Evolutionary conservation across 1,140 invertebrate genomes (phyloP).

Genomic region (Drosophila erecta): DNA sequence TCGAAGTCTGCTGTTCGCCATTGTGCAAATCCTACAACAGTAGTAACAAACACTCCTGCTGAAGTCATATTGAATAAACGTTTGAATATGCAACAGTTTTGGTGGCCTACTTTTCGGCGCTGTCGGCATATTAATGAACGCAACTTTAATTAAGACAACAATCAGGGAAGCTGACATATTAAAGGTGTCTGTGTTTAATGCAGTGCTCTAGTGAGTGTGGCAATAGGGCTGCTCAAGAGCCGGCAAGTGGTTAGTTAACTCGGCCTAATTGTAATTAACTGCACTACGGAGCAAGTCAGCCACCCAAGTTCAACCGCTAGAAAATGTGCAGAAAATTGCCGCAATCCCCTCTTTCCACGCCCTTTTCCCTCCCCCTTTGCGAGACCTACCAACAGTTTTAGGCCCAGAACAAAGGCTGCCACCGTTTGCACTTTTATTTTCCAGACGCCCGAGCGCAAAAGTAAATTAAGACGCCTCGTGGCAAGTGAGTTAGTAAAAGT

Average conservation of each 20-base stretch:
- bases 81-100: conserved; percentile 79
- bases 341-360: conserved; percentile 30
- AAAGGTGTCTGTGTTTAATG: conserved; percentile 35
- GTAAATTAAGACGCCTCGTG: conserved; percentile 73
- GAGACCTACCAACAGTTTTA: conserved; percentile 35
- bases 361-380: not conserved
- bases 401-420: conserved; percentile 51
- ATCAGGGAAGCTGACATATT: conserved; percentile 46
- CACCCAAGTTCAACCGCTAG: conserved; percentile 70
- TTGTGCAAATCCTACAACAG: conserved; percentile 39
- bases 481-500: conserved; percentile 67
- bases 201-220: not conserved
- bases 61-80: conserved; percentile 64
- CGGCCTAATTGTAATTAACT: conserved; percentile 85
- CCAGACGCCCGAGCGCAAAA: conserved; percentile 73
- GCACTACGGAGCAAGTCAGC: conserved; percentile 42
- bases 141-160: conserved; percentile 62
- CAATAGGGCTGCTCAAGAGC: conserved; percentile 35
- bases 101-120: conserved; percentile 65
- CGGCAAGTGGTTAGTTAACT: conserved; percentile 81
- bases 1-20: conserved; percentile 51
- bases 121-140: conserved; percentile 67
- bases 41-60: conserved; percentile 6
- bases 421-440: conserved; percentile 63
- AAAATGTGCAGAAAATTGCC: conserved; percentile 73